Percentiles rank a stretch among this genome's conserved stretches.
phyloP scores from a whole-genome alignment of 2,888 invertebrate genomes.

The Galerucella calmariensis region DNA sequence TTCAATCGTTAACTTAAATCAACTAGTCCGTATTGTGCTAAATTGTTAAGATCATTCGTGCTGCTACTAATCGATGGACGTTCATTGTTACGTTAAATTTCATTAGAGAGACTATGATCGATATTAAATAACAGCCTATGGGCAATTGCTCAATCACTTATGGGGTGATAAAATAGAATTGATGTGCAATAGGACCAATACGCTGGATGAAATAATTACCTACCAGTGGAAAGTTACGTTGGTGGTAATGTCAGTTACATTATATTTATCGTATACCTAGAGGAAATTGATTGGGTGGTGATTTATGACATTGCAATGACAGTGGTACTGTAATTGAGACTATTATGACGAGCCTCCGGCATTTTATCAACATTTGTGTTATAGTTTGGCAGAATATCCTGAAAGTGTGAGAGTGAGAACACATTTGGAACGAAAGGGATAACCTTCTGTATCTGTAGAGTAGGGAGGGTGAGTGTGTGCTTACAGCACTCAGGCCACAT shows the following conservation, averaged over 20 bases:
- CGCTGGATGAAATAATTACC: slow-evolving; percentile 10
- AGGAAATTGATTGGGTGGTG: not conserved
- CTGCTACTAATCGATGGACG: slow-evolving; percentile 31
- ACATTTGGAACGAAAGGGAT: too few relatives aligned
- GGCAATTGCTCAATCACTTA: slow-evolving; percentile 44
- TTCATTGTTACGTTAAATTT: slow-evolving; percentile 40
- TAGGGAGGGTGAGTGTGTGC: too few relatives aligned
- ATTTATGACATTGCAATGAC: not conserved
- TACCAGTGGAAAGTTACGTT: slow-evolving; percentile 7
- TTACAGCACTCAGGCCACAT: too few relatives aligned
- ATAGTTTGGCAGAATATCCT: too few relatives aligned
- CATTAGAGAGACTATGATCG: slow-evolving; percentile 38
- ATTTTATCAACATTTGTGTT: too few relatives aligned
- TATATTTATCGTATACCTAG: not conserved
- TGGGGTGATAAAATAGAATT: slow-evolving; percentile 40
- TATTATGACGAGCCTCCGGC: not conserved
- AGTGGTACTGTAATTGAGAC: not conserved
- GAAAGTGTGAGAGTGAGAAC: too few relatives aligned
- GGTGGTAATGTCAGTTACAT: not conserved
- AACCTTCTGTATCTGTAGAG: too few relatives aligned
- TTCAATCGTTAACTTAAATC: not conserved
- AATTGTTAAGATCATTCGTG: slow-evolving; percentile 28
- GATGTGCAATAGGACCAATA: slow-evolving; percentile 23
- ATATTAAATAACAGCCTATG: slow-evolving; percentile 41
- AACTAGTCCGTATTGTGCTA: slow-evolving; percentile 5